Conservation (phyloP, 1,140 invertebrate species). For the Phenacoccus solenopsis region DNA sequence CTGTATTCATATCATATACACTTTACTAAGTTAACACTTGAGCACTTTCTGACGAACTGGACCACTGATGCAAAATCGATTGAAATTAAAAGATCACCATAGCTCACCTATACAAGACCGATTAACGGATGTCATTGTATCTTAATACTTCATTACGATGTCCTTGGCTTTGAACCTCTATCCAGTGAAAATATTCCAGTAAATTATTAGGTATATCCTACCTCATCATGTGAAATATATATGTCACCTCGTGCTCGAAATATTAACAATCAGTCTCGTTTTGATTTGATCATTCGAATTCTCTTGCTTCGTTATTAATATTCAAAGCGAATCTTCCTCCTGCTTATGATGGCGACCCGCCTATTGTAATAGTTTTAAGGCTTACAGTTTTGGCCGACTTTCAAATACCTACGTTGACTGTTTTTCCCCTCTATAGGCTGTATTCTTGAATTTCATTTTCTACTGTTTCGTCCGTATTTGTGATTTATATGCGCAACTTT, state of each 20-base stretch:
- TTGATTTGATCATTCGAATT: background rate
- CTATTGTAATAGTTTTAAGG: background rate
- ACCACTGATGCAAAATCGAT: background rate
- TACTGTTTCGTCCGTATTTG: background rate
- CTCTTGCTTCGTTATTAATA: background rate
- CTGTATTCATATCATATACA: too few relatives aligned
- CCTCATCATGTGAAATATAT: background rate
- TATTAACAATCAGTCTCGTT: background rate
- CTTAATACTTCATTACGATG: background rate
- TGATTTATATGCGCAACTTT: background rate
- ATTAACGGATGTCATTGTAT: slow-evolving; percentile 2
- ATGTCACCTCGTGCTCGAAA: background rate
- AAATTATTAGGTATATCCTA: background rate
- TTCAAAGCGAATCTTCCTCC: background rate
- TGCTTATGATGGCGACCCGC: background rate
- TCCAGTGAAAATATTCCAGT: background rate
- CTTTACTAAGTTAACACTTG: too few relatives aligned
- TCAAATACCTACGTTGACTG: background rate
- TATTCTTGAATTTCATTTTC: background rate
- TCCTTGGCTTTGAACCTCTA: background rate
- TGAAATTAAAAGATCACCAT: background rate
- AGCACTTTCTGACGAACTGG: background rate
- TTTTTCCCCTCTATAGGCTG: background rate
- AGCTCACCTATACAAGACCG: background rate
- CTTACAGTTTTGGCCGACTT: background rate